Percentiles rank a stretch among this genome's conserved stretches.
Conservation (phyloP, 2,888 invertebrate species). For the Hirtodrosophila duncani region DNA sequence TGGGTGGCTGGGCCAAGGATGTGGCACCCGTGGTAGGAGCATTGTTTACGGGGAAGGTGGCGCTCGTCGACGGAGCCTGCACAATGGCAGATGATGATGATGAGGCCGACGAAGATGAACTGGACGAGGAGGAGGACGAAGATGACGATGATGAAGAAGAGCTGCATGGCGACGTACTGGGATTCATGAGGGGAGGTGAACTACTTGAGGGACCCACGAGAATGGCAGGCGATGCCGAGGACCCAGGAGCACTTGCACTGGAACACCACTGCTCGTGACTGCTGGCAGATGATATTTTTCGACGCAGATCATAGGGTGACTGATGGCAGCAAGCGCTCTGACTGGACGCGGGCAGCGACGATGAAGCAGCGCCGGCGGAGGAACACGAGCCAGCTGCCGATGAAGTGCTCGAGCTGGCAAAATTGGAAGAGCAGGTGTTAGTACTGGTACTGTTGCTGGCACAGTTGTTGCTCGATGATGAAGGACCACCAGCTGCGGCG, state of each 20-base stretch:
- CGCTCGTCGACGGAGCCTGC: slow-evolving; percentile 74
- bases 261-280: slow-evolving; percentile 76
- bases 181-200: slow-evolving; percentile 60
- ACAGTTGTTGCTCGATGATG: too few relatives aligned
- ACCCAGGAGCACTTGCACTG: slow-evolving; percentile 33
- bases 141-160: slow-evolving; percentile 52
- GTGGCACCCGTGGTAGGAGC: slow-evolving; percentile 74
- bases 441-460: slow-evolving; percentile 33
- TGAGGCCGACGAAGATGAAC: slow-evolving; percentile 54
- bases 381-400: slow-evolving; percentile 24
- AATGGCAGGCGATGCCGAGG: slow-evolving; percentile 44
- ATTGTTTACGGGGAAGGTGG: slow-evolving; percentile 74
- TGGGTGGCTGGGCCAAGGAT: slow-evolving; percentile 74
- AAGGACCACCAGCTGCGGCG: slow-evolving; percentile 28
- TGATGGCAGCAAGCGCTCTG: slow-evolving; percentile 84
- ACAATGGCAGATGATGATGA: slow-evolving; percentile 65
- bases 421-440: slow-evolving; percentile 34
- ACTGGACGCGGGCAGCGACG: slow-evolving; percentile 6
- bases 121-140: slow-evolving; percentile 40
- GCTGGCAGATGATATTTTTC: slow-evolving; percentile 82
- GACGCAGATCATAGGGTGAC: slow-evolving; percentile 92
- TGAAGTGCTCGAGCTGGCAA: slow-evolving; percentile 35
- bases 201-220: slow-evolving; percentile 62
- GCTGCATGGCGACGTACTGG: slow-evolving; percentile 52
- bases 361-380: slow-evolving; percentile 20